phyloP scores from a whole-genome alignment of 2,113 vertebrate genomes.

The Melanerpes formicivorus region DNA sequence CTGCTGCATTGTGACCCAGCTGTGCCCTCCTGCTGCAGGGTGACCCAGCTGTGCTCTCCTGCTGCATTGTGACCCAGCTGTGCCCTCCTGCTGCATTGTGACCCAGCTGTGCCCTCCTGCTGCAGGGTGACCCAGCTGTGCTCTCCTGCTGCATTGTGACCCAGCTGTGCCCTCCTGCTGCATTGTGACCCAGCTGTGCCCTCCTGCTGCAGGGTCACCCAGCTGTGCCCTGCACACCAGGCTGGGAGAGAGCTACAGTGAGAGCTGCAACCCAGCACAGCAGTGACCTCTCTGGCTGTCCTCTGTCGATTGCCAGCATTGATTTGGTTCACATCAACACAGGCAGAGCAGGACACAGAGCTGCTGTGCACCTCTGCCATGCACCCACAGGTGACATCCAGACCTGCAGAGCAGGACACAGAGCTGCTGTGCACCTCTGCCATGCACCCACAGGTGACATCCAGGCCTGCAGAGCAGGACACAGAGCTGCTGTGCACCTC shows the following conservation, averaged over 20 bases:
- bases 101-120: neutral
- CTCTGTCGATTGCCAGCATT: neutral
- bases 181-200: neutral
- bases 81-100: neutral
- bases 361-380: neutral
- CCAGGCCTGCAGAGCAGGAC: no score
- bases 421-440: neutral
- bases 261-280: neutral
- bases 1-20: neutral
- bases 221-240: neutral
- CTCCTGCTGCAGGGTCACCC: neutral
- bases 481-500: neutral
- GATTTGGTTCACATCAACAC: neutral
- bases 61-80: neutral
- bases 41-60: neutral
- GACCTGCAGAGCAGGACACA: no score
- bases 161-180: neutral
- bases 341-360: neutral
- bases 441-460: rapidly evolving
- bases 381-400: rapidly evolving
- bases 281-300: neutral
- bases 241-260: neutral
- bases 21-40: neutral
- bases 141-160: neutral
- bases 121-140: neutral